phyloP scores from a whole-genome alignment of 2,797 vertebrate genomes.

The Acipenser transmontanus region DNA sequence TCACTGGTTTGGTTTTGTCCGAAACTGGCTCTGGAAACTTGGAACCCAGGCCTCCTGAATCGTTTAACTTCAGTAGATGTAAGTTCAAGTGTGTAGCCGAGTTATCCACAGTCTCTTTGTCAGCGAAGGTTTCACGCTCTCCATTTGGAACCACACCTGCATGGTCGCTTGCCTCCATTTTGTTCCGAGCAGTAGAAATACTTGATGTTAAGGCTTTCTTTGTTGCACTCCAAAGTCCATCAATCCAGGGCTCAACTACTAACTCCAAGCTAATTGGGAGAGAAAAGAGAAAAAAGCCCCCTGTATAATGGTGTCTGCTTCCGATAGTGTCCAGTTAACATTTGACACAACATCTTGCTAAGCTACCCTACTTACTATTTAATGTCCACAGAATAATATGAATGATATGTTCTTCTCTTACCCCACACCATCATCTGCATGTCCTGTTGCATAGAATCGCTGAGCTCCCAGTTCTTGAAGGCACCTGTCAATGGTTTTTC shows the following conservation, averaged over 20 bases:
- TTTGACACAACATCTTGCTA: not conserved
- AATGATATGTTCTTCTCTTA: slow-evolving; percentile 43
- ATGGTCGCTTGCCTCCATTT: slow-evolving; percentile 18
- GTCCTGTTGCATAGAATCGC: slow-evolving; percentile 80
- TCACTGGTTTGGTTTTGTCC: slow-evolving; percentile 10
- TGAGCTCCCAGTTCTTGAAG: slow-evolving; percentile 82
- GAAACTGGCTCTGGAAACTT: slow-evolving; percentile 16
- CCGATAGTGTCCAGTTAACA: not conserved
- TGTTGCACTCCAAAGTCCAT: slow-evolving; percentile 83
- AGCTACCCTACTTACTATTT: not conserved
- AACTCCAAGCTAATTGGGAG: slow-evolving; percentile 70
- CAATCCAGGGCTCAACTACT: slow-evolving; percentile 90
- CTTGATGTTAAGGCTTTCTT: slow-evolving; percentile 48
- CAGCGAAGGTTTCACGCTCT: slow-evolving; percentile 12
- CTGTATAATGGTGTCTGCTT: too few relatives aligned
- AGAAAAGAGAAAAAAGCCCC: slow-evolving; percentile 13
- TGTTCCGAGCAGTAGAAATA: slow-evolving; percentile 44
- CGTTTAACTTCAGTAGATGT: slow-evolving; percentile 58
- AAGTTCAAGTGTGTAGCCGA: slow-evolving; percentile 45
- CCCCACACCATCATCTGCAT: slow-evolving; percentile 90
- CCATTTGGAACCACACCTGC: slow-evolving; percentile 10
- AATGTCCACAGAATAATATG: slow-evolving; percentile 3
- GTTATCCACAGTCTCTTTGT: slow-evolving; percentile 9
- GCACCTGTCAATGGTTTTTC: slow-evolving; percentile 76
- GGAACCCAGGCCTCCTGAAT: slow-evolving; percentile 26